Conservation (phyloP, 2,113 vertebrate species). For the Cepphus grylle region DNA sequence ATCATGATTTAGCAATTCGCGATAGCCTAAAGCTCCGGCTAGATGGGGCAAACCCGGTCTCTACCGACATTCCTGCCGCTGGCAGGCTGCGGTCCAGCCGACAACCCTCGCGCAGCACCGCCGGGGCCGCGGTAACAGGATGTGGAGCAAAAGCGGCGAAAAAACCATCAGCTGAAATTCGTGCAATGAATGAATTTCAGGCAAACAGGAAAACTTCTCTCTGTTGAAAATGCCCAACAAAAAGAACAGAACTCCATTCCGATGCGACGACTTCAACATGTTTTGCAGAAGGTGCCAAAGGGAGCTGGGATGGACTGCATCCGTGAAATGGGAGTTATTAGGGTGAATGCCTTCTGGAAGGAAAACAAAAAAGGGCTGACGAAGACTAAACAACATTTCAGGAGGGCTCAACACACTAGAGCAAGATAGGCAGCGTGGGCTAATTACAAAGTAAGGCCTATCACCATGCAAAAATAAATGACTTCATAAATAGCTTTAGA, state of each 20-base stretch:
- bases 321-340: neutral
- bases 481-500: slow-evolving; percentile 80
- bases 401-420: neutral
- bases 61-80: neutral
- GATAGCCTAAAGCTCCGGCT: neutral
- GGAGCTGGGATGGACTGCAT: neutral
- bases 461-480: slow-evolving; percentile 78
- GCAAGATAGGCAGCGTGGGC: slow-evolving; percentile 44
- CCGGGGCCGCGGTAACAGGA: neutral
- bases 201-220: slow-evolving; percentile 14
- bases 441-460: slow-evolving; percentile 84
- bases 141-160: slow-evolving; percentile 3
- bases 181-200: neutral
- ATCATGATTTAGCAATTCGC: neutral
- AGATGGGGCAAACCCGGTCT: neutral
- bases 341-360: slow-evolving; percentile 32
- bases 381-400: slow-evolving; percentile 32
- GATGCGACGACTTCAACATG: neutral
- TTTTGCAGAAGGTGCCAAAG: neutral
- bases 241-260: neutral
- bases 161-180: neutral
- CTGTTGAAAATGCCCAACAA: neutral
- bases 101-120: neutral
- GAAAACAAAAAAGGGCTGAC: neutral
- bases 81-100: neutral